Conservation (phyloP, 1,140 invertebrate species). For the Zaprionus kolodkinae region DNA sequence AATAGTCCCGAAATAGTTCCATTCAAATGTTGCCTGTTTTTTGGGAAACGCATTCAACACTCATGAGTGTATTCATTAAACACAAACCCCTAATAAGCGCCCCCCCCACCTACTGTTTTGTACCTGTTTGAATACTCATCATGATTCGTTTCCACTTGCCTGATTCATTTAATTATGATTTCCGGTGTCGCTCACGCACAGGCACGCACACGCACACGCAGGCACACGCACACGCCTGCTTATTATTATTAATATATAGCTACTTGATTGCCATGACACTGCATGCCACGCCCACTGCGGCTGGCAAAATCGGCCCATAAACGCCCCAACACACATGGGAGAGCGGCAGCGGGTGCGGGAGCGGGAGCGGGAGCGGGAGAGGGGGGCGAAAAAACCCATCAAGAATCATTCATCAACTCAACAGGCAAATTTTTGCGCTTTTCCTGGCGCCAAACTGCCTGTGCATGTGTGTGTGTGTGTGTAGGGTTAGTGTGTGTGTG, state of each 20-base stretch:
- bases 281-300: conserved; percentile 2
- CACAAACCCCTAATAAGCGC: neutral
- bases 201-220: conserved; percentile 14
- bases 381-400: conserved; percentile 30
- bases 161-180: conserved; percentile 79
- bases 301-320: too few species aligned
- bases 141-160: conserved; percentile 68
- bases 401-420: conserved; percentile 68
- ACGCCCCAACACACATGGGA: too few species aligned
- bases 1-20: neutral
- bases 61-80: neutral
- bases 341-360: too few species aligned
- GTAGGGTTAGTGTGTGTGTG: neutral
- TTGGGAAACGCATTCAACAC: neutral
- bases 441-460: conserved; percentile 24
- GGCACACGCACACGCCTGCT: conserved; percentile 16
- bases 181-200: conserved; percentile 50
- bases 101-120: neutral
- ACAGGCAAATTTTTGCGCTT: conserved; percentile 63
- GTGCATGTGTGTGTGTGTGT: conserved; percentile 9
- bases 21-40: neutral
- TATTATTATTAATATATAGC: conserved; percentile 56
- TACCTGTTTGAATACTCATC: conserved; percentile 10
- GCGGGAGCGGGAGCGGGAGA: too few species aligned
- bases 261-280: conserved; percentile 56